phyloP scores from a whole-genome alignment of 2,888 invertebrate genomes.

The Alcis repandata region DNA sequence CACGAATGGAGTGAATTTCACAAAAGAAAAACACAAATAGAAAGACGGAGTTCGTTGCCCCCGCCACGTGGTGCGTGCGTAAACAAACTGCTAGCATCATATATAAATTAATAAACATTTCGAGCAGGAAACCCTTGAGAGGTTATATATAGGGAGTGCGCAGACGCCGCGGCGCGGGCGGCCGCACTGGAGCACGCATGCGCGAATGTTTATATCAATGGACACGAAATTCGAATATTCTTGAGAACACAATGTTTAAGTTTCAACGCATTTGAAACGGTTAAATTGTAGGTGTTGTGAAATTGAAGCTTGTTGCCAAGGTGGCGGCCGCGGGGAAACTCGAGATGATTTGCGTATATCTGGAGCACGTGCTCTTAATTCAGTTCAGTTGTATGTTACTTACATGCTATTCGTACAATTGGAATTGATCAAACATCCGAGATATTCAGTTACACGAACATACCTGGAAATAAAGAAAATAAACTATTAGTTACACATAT shows the following conservation, averaged over 20 bases:
- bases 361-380: slow-evolving; percentile 21
- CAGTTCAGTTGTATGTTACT: slow-evolving; percentile 30
- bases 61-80: slow-evolving; percentile 74
- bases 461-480: slow-evolving; percentile 32
- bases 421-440: slow-evolving; percentile 10
- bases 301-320: slow-evolving; percentile 56
- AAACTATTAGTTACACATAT: slow-evolving; percentile 5
- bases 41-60: slow-evolving; percentile 69
- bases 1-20: slow-evolving; percentile 56
- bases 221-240: slow-evolving; percentile 68
- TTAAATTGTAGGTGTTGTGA: slow-evolving; percentile 53
- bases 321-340: slow-evolving; percentile 47
- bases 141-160: slow-evolving; percentile 79
- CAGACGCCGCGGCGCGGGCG: slow-evolving; percentile 71
- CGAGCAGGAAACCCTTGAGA: slow-evolving; percentile 80
- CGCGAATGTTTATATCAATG: slow-evolving; percentile 74
- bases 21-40: slow-evolving; percentile 58
- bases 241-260: slow-evolving; percentile 54
- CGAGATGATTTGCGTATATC: slow-evolving; percentile 34
- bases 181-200: slow-evolving; percentile 53
- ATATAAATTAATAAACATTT: slow-evolving; percentile 81
- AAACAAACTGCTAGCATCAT: slow-evolving; percentile 77
- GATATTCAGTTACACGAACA: slow-evolving; percentile 13
- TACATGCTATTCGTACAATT: slow-evolving; percentile 10
- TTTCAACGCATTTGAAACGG: slow-evolving; percentile 48